phyloP scores from a whole-genome alignment of 2,113 vertebrate genomes.

The Pterocles burchelli region DNA sequence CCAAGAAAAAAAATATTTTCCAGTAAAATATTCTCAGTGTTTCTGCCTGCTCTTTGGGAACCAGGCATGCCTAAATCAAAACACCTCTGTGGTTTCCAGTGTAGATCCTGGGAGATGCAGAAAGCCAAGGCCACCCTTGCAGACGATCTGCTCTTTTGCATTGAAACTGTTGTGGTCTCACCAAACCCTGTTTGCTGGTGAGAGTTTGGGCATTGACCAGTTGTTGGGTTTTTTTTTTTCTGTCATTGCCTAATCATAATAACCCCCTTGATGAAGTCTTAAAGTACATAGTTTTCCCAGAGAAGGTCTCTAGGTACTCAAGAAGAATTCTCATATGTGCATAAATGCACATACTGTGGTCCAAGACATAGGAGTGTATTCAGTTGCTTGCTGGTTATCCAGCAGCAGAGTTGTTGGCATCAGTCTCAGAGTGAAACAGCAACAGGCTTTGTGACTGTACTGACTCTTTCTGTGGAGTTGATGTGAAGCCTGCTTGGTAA shows the following conservation, averaged over 20 bases:
- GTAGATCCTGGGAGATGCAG: neutral
- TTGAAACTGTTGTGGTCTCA: neutral
- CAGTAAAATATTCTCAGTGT: neutral
- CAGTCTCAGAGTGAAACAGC: neutral
- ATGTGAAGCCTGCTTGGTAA: too few species aligned
- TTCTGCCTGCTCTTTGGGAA: neutral
- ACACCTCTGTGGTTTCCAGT: neutral
- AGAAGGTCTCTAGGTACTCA: neutral
- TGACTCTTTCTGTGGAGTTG: too few species aligned
- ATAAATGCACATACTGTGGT: neutral
- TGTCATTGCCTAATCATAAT: neutral
- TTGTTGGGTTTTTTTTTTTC: neutral
- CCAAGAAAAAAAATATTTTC: neutral
- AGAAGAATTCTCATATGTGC: neutral
- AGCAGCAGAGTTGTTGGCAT: neutral
- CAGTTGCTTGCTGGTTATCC: neutral
- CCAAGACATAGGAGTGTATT: neutral
- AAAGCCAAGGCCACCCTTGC: neutral
- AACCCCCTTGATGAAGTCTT: neutral
- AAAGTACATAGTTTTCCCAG: neutral
- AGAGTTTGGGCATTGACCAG: neutral
- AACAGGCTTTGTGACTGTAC: neutral
- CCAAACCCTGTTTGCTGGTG: neutral
- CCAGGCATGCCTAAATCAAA: neutral
- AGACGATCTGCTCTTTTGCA: neutral